phyloP scores from a whole-genome alignment of 2,113 vertebrate species.

The Salvelinus fontinalis region DNA sequence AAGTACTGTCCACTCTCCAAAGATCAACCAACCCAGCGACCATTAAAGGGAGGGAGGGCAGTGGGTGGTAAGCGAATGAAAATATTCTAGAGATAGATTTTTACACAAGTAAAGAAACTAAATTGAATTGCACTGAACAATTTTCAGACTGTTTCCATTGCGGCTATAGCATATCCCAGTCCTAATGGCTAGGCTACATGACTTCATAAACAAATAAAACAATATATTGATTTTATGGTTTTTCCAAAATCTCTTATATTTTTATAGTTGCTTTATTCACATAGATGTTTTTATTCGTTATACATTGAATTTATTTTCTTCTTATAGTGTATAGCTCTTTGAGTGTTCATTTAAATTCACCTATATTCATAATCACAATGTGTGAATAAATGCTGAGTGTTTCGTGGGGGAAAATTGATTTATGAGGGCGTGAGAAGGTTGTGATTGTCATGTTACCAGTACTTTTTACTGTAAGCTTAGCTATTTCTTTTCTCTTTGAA shows the following conservation, averaged over 20 bases:
- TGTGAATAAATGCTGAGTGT: slow-evolving; percentile 60
- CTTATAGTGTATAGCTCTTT: slow-evolving; percentile 70
- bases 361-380: slow-evolving; percentile 64
- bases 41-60: slow-evolving; percentile 79
- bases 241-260: slow-evolving; percentile 76
- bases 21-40: slow-evolving; percentile 77
- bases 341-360: slow-evolving; percentile 64
- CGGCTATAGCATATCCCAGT: slow-evolving; percentile 65
- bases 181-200: slow-evolving; percentile 46
- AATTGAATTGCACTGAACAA: slow-evolving; percentile 81
- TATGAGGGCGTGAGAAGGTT: slow-evolving; percentile 54
- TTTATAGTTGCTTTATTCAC: slow-evolving; percentile 81
- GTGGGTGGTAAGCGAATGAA: slow-evolving; percentile 82
- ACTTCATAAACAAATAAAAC: slow-evolving; percentile 61
- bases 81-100: slow-evolving; percentile 69
- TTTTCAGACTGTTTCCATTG: slow-evolving; percentile 77
- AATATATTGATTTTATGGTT: slow-evolving; percentile 53
- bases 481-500: slow-evolving; percentile 68
- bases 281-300: slow-evolving; percentile 77
- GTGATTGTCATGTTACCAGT: slow-evolving; percentile 71
- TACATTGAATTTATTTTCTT: slow-evolving; percentile 65
- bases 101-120: slow-evolving; percentile 50
- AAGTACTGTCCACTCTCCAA: slow-evolving; percentile 85
- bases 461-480: slow-evolving; percentile 72
- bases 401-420: slow-evolving; percentile 64